Base-by-base conservation (phyloP, 1,140 invertebrate genomes). In the Stratiolaelaps scimitus region DNA sequence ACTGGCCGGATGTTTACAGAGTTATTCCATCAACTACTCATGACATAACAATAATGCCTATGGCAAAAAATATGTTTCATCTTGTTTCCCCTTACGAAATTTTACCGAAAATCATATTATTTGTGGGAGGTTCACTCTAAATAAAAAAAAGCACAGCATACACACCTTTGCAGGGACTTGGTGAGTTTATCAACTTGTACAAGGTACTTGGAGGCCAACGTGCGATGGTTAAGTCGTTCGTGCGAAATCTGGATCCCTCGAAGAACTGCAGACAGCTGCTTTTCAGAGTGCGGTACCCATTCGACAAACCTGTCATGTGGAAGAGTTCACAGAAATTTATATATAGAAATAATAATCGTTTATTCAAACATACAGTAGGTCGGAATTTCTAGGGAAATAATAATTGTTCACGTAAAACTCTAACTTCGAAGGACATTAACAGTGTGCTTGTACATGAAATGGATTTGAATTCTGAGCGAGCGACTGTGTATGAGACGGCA, bases 171-270 rank as follows among this genome's bases (percentile, higher is more conserved):
- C 10, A 92, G 77, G 5, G 86, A 84, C 1, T 87, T 91, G 0
- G 84, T 87, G 26, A 94, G 75, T 71, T 87, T 85, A 30, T 83
- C 78, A 13, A 93, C 76, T 73, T 92, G 85, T 67, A 80, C 80
- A 71, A 89, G 87, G 75, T 92, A 92, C 70, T 85, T 82, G 20
- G 83, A 81, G 5, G 85, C 88, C 75, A 89, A 83, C 66, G 88
- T 83, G 77, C 86, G 87, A 0, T 88, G 88, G 83, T 89, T 89
- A 75, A 91, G 91, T 75, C 92, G 90, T 74, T 86, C 85, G 56
- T 72, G 72, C 28, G 67, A 48, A 19, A 74, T 69, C 34, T 48
- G 23, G 20, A 73, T 72, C 13, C 70, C 69, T 26, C 67, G 20
- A 19, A 74, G 66, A 17, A 71, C 69, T 44, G 68, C 66, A 0